Conservation (phyloP, 2,113 vertebrate genomes). For the Carettochelys insculpta region DNA sequence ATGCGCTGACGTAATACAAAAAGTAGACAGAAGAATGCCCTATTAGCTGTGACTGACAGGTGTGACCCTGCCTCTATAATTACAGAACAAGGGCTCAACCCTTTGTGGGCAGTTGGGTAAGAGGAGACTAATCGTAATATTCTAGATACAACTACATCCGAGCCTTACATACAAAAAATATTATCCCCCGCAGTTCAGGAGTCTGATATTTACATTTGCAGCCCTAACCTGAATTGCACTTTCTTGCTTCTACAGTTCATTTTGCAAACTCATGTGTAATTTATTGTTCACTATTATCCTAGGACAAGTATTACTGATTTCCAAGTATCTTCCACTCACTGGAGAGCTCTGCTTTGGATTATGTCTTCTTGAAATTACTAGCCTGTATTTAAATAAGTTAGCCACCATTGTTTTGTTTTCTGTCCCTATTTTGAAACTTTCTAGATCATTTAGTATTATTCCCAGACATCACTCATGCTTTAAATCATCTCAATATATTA, state of each 20-base stretch:
- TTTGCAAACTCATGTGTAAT: background rate
- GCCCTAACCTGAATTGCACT: background rate
- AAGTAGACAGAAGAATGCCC: background rate
- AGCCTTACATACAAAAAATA: background rate
- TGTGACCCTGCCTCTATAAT: background rate
- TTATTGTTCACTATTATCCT: background rate
- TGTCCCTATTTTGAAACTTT: background rate
- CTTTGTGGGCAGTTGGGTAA: background rate
- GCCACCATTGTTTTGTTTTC: background rate
- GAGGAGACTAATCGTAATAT: background rate
- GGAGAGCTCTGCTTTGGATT: background rate
- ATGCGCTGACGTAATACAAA: background rate
- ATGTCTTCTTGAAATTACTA: background rate
- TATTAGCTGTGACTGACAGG: background rate
- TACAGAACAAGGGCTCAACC: background rate
- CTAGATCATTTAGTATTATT: background rate
- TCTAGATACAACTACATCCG: background rate
- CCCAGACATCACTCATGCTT: background rate
- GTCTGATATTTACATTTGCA: background rate
- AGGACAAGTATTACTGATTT: background rate
- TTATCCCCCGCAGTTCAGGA: background rate
- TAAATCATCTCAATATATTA: background rate
- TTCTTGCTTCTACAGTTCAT: background rate
- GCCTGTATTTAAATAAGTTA: background rate
- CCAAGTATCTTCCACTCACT: background rate